These are phyloP conservation scores for Podiceps cristatus DNA, from an alignment of 2,113 vertebrate species.

Conservation along the genomic window DNA sequence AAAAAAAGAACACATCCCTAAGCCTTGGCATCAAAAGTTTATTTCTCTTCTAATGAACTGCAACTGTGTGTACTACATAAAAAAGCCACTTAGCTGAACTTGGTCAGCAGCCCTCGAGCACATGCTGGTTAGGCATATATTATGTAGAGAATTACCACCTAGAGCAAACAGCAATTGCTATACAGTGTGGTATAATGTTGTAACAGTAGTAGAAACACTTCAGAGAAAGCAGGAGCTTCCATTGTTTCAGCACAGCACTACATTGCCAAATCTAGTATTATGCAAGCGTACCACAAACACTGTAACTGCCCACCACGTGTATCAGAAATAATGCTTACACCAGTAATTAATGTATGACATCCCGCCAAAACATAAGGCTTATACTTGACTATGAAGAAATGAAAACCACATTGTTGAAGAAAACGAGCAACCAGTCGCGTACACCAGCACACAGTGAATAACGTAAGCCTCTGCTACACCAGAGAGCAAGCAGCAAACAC, in stretches of 20 bases:
- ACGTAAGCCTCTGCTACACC: not conserved
- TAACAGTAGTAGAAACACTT: not conserved
- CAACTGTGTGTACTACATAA: not conserved
- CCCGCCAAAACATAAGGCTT: not conserved
- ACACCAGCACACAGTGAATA: not conserved
- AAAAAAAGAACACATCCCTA: not conserved
- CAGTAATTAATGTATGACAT: not conserved
- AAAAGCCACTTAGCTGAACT: not conserved
- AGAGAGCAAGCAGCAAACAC: not conserved
- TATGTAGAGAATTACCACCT: not conserved
- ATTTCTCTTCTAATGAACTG: not conserved
- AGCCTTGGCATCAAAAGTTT: not conserved
- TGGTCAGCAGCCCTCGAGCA: not conserved
- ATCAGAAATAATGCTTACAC: not conserved
- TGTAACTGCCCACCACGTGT: not conserved
- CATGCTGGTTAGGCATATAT: not conserved
- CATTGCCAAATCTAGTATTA: slow-evolving; percentile 37
- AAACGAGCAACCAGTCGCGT: accelerated
- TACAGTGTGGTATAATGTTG: not conserved
- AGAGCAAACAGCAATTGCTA: not conserved
- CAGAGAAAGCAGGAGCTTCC: slow-evolving; percentile 38
- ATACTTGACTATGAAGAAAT: not conserved
- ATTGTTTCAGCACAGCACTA: slow-evolving; percentile 5
- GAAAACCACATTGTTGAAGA: not conserved
- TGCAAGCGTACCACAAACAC: not conserved